Conservation (phyloP, 1,140 invertebrate species). For the Zaprionus vittiger region DNA sequence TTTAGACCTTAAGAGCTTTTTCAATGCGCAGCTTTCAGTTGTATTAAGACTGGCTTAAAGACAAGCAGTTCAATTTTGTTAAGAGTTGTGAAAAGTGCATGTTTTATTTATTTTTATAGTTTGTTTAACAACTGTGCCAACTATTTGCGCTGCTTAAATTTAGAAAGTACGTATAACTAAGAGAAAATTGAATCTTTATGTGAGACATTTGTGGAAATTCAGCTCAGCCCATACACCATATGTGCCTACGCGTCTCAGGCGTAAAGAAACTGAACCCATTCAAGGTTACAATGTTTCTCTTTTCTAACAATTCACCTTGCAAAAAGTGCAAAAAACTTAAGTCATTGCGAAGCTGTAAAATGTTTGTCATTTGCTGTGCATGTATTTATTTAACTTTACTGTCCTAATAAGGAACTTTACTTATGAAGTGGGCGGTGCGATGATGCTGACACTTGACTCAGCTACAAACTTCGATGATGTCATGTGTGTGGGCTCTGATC, state of each 20-base stretch:
- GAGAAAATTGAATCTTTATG: not conserved
- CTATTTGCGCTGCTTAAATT: not conserved
- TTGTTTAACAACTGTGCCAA: conserved; percentile 4
- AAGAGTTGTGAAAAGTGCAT: conserved; percentile 30
- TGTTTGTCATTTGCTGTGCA: conserved; percentile 1
- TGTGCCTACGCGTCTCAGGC: not conserved
- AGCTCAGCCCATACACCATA: not conserved
- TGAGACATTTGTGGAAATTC: not conserved
- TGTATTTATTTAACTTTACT: not conserved
- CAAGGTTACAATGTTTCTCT: conserved; percentile 27
- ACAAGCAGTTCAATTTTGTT: conserved; percentile 34
- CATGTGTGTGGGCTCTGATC: conserved; percentile 8
- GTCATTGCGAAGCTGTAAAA: not conserved
- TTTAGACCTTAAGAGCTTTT: conserved; percentile 40
- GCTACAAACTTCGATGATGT: conserved; percentile 34
- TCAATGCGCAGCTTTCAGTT: conserved; percentile 25
- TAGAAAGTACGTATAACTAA: conserved; percentile 9
- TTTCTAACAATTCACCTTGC: conserved; percentile 26
- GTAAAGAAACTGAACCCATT: conserved; percentile 14
- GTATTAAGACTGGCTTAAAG: conserved; percentile 20
- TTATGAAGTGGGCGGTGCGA: conserved; percentile 20
- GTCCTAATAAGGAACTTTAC: conserved; percentile 20
- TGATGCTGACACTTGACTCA: conserved; percentile 20
- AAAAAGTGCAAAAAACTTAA: not conserved
- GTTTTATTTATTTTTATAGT: conserved; percentile 10